Evolutionary conservation across 2,113 vertebrate genomes (phyloP), one percentile per base, ranked within the genome.

Genomic region (Megaceryle maxima): DNA sequence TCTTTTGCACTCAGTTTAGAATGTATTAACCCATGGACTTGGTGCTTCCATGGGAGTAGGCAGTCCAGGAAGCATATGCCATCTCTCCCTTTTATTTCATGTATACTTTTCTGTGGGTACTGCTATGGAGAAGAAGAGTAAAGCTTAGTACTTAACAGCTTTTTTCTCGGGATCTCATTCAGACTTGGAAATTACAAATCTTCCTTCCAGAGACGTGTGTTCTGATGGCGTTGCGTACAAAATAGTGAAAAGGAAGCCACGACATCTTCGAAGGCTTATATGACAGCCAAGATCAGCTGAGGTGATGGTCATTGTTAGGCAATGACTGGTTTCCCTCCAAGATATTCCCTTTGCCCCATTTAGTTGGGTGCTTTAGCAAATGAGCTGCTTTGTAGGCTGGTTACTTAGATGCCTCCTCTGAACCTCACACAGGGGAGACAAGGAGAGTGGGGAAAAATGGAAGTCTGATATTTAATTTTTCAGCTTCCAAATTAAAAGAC

Each of bases 311-410:
- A 14, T 63, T 1, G 4, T 44, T 79, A 68, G 8, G 3, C 48
- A 22, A 4, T 11, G 48, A 16, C 55, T 77, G 19, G 10, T 70
- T 84, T 84, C 25, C 35, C 50, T 46, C 24, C 0, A 1, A 68
- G 48, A 46, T 3, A 4, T 6, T 64, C 21, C 9, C 20, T 73
- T 64, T 74, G 69, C 41, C 11, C 41, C 0, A 0, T 67, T 80
- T 48, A 59, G 20, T 13, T 68, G 63, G 31, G 33, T 21, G 11
- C 31, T 76, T n/a, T 7, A 20, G 37, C 37, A 89, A 73, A 26
- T 0, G 3, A 69, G 60, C 33, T 74, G 0, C 1, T 50, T 37
- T 70, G 56, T 41, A 82, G 51, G 15, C 33, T 62, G 29, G 14
- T 78, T 41, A 39, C n/a, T 78, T 43, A 46, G 56, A 66, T 74